Percentiles rank a stretch among this genome's conserved stretches.
Conservation (phyloP, 1,140 invertebrate species). For the Drosophila varians region DNA sequence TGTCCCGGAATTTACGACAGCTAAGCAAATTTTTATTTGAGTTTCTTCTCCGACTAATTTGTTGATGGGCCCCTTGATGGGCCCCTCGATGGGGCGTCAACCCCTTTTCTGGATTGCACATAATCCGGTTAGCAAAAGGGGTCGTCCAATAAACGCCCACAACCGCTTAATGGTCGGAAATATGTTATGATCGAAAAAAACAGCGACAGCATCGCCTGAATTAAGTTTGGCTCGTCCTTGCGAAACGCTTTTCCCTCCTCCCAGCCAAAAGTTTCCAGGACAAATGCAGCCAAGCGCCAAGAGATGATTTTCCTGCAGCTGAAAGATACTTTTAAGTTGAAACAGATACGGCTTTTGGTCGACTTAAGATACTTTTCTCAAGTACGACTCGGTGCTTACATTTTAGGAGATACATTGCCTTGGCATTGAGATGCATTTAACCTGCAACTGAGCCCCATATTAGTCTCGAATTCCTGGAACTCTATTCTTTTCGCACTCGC, state of each 20-base stretch:
- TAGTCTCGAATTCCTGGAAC: too few species aligned
- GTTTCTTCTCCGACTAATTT: slow-evolving; percentile 28
- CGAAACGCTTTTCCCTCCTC: background rate
- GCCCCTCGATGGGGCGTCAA: slow-evolving; percentile 37
- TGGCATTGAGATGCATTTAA: background rate
- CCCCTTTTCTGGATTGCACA: slow-evolving; percentile 22
- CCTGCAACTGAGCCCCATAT: background rate
- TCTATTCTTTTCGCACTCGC: background rate
- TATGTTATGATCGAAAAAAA: slow-evolving; percentile 11
- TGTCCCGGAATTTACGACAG: slow-evolving; percentile 44
- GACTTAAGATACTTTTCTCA: slow-evolving; percentile 10
- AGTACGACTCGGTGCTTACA: background rate
- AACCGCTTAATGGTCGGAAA: slow-evolving; percentile 19
- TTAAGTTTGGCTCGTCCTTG: slow-evolving; percentile 2
- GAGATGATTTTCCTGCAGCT: slow-evolving; percentile 21
- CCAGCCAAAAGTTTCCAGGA: slow-evolving; percentile 6
- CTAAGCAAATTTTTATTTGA: slow-evolving; percentile 48
- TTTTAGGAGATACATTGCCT: background rate
- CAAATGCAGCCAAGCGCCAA: slow-evolving; percentile 4
- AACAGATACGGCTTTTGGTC: slow-evolving; percentile 17
- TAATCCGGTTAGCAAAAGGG: slow-evolving; percentile 22
- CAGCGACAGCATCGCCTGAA: background rate
- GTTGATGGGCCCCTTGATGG: slow-evolving; percentile 42
- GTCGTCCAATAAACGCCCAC: slow-evolving; percentile 7
- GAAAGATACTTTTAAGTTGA: slow-evolving; percentile 19